Base-by-base conservation (phyloP, 2,888 invertebrate species). In the Eumerus sabulonum region DNA sequence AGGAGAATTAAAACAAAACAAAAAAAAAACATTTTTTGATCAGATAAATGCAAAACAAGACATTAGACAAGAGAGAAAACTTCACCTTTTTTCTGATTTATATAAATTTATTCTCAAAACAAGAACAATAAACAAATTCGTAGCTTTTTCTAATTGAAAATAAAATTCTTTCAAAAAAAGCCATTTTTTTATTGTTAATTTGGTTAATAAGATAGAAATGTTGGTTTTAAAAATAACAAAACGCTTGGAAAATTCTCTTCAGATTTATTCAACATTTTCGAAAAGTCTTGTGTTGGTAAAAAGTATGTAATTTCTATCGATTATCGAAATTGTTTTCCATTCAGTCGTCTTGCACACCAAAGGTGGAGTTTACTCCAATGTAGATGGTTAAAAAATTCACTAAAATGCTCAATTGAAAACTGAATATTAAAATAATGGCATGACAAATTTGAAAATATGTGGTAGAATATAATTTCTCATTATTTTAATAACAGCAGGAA, bases 311-410 rank as follows among this genome's bases (percentile, higher is more conserved):
- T n/a, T n/a, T n/a, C n/a, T n/a, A n/a, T n/a, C n/a, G n/a, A n/a
- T n/a, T n/a, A n/a, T n/a, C n/a, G 47, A 17, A 72, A 56, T 82
- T 79, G 74, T 70, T 50, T 50, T 18, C 42, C 62, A 63, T 57
- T 57, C 72, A 45, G 14, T 38, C 36, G 45, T 53, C 66, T 73
- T 66, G 13, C 47, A 82, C 84, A 82, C 83, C 84, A 86, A 88
- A 89, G 89, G 89, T 88, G 88, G 88, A 89, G 88, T 89, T 89
- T 86, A 82, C 89, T 88, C 89, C 88, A 87, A 84, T 82, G 83
- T 82, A 82, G 76, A 82, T 74, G 77, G 68, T 27, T 27, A 27
- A 76, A 73, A 57, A 74, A n/a, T n/a, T n/a, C n/a, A n/a, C n/a
- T n/a, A 27, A 27, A 27, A 27, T 27, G 7, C 7, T 27, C 3